Evolutionary conservation across 2,797 vertebrate species (phyloP).

Genomic region (Hyperoplus lanceolatus): DNA sequence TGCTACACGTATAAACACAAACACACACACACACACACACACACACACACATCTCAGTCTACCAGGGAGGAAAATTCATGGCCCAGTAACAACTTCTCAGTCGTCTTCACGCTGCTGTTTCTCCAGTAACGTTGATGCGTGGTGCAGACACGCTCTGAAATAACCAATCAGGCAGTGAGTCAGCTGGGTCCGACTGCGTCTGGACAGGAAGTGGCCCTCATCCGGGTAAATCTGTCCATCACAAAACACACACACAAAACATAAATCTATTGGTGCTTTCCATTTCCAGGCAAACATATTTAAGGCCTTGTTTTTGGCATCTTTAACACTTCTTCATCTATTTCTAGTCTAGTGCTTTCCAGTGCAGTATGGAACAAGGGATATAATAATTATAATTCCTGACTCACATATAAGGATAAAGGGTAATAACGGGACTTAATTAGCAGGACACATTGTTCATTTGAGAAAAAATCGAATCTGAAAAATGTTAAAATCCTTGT

Average conservation of each 20-base stretch:
- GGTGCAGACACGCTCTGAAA: slow-evolving; percentile 93
- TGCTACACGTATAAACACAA: slow-evolving; percentile 68
- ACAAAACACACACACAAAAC: slow-evolving; percentile 7
- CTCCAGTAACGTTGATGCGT: slow-evolving; percentile 85
- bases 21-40: slow-evolving; percentile 8
- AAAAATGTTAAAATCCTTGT: background rate
- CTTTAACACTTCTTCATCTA: no score
- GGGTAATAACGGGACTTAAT: background rate
- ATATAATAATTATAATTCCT: no score
- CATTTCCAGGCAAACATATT: no score
- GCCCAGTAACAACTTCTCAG: slow-evolving; percentile 52
- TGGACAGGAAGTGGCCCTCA: slow-evolving; percentile 93
- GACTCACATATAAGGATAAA: background rate
- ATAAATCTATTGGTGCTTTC: background rate
- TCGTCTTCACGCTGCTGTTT: slow-evolving; percentile 93
- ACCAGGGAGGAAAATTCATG: no score
- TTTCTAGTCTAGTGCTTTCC: no score
- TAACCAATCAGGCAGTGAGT: slow-evolving; percentile 93
- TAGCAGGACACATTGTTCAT: background rate
- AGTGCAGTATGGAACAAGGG: background rate
- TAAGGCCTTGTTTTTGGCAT: no score
- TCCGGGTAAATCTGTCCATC: slow-evolving; percentile 93
- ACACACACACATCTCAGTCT: background rate
- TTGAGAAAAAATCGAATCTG: no score
- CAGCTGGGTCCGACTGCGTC: slow-evolving; percentile 91